Base-by-base conservation (phyloP, 2,888 invertebrate species). In the Julus scanicus region DNA sequence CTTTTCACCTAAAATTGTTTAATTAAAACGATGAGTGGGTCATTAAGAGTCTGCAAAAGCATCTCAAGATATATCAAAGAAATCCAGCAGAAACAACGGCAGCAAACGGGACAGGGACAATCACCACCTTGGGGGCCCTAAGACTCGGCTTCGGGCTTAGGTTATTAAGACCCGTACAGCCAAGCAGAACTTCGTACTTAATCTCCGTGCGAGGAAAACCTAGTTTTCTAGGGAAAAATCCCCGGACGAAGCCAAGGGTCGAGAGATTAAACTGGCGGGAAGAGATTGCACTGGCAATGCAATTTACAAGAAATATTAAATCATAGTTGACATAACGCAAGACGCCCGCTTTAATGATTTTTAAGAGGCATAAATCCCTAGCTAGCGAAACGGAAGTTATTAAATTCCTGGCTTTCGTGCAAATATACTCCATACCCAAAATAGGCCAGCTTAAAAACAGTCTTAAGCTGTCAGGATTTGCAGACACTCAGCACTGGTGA, bases 311-410 rank as follows among this genome's bases (percentile, higher is more conserved):
- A 71, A 71, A 20, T 71, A 71, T 71, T 71, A 71, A 71, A 71
- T 71, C 71, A 71, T 71, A n/a, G 71, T 29, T 71, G 71, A 71
- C 71, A n/a, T 71, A 20, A 29, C 9, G 71, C 8, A 29, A n/a
- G n/a, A 63, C 63, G 63, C 63, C n/a, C 13, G n/a, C 71, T 71
- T 71, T 71, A 71, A 71, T 71, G 71, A 71, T 71, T 71, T 71
- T 71, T 71, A 71, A 71, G 71, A 9, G 29, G 71, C 71, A 29
- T 9, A 71, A 71, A 71, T 71, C 71, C 71, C 71, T 6, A n/a
- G 71, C 8, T 29, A 20, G 29, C 71, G 71, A 71, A 71, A 63
- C 71, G 71, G 71, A 71, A 71, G 71, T 71, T 71, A 71, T 71
- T 71, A 71, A 71, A 71, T 71, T 71, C 71, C 71, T 71, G 71